Evolutionary conservation across 2,888 invertebrate species (phyloP), one percentile per base, ranked within the genome.

Genomic region (Rosalia funebris): DNA sequence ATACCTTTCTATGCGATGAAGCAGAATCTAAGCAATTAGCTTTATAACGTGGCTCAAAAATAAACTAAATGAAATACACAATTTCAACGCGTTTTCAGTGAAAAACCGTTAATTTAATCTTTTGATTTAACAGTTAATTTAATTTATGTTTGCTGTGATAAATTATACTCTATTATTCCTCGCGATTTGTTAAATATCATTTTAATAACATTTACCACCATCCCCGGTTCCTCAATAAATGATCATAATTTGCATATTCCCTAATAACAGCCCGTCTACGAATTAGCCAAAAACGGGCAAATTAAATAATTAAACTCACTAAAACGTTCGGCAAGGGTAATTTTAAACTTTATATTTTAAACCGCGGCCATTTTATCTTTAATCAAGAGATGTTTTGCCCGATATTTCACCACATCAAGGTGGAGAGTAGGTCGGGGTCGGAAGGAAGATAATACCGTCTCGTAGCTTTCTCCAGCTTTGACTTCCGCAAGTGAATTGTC

Each of bases 291-390:
- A 34, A n/a, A 50, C 20, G 39, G 16, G 16, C 50, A 25, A 39
- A 39, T 50, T 39, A 20, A 39, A 50, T 50, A 39, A 50, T 50
- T 50, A 50, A 50, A 50, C 25, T 25, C 41, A 25, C 39, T 37
- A 20, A 48, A 48, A 36, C 37, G 20, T 48, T 48, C 25, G 20
- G 36, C 19, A 17, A 19, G 19, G 19, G 11, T 16, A 32, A 32
- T 46, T 46, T 46, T 34, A 46, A 32, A 46, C 15, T 34, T 46
- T 34, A 46, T n/a, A 46, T 46, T 37, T 20, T 12, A 17, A 14
- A 19, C 12, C 12, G 20, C 36, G 17, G 12, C 11, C 36, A 12
- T 48, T 36, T 11, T 20, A 25, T 37, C 19, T 17, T 48, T 48
- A 48, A 48, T 36, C 48, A 34, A 47, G 34, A 37, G 46, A 48